Conservation (phyloP, 2,113 vertebrate genomes). For the Sturnira hondurensis region DNA sequence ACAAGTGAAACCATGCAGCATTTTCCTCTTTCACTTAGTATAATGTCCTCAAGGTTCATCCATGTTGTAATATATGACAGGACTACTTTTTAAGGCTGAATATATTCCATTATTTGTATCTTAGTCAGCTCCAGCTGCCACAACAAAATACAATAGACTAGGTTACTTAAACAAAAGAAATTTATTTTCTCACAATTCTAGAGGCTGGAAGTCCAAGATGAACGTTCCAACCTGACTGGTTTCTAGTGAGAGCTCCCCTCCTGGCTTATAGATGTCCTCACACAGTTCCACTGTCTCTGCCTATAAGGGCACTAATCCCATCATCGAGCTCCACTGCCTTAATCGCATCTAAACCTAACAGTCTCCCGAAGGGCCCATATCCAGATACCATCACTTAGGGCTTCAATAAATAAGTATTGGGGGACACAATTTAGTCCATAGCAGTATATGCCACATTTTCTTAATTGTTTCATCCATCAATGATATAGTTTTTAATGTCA, state of each 20-base stretch:
- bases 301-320: background rate
- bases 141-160: background rate
- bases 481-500: background rate
- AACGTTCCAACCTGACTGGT: background rate
- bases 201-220: background rate
- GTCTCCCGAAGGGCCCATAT: background rate
- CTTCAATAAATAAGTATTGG: background rate
- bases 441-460: background rate
- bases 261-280: background rate
- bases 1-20: background rate
- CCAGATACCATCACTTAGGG: background rate
- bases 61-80: background rate
- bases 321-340: background rate
- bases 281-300: background rate
- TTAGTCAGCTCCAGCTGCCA: background rate
- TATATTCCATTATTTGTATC: background rate
- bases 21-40: background rate
- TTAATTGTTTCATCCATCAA: background rate
- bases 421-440: background rate
- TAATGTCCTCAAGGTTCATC: background rate
- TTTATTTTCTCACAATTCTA: background rate
- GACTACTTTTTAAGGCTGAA: background rate
- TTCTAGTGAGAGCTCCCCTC: background rate
- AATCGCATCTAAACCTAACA: background rate
- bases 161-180: background rate